Base-by-base conservation (phyloP, 2,113 vertebrate genomes). In the Cisticola juncidis region DNA sequence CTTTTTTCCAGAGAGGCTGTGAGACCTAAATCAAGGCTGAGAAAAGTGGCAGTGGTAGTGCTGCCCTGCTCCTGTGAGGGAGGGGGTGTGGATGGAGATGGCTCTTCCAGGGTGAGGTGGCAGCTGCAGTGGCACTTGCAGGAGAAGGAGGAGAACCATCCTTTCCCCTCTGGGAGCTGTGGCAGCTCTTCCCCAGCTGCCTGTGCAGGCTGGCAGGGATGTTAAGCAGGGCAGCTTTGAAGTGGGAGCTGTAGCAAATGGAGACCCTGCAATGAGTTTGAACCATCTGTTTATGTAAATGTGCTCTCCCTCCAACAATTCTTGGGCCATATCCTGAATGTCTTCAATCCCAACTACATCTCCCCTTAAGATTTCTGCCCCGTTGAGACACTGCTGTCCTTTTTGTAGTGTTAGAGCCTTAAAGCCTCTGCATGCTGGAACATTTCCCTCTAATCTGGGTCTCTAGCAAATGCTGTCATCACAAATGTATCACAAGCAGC, bases 381-480 rank as follows among this genome's bases (percentile, higher is more conserved):
- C 94, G 61, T 93, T 31, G 33, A 93, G 44, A 80, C 72, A 69
- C 19, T 86, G 60, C 35, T 17, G 7, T 86, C 29, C 76, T 95
- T 94, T 82, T 42, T 9, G n/a, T n/a, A 23, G 12, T 17, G n/a
- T 72, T 72, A 91, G 96, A 97, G 88, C 92, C 56, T 95, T 66
- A 77, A 91, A 92, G 76, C 91, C 90, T 93, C 88, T 97, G 94
- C 97, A 47, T 97, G 94, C 97, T 96, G 95, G 87, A 97, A 95
- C 97, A 95, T 77, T 94, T 97, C 90, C 88, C 89, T 84, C 2
- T 82, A 90, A 92, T 94, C 89, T 89, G 82, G 38, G 89, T 95
- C 87, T 94, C 92, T 73, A 86, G 87, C n/a, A 48, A 96, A 74
- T 84, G 81, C 96, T 98, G 97, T 97, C 97, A 97, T 95, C 92